These are phyloP conservation scores for Lepidothrix coronata DNA, from an alignment of 2,113 vertebrate genomes.

Conservation along the genomic window DNA sequence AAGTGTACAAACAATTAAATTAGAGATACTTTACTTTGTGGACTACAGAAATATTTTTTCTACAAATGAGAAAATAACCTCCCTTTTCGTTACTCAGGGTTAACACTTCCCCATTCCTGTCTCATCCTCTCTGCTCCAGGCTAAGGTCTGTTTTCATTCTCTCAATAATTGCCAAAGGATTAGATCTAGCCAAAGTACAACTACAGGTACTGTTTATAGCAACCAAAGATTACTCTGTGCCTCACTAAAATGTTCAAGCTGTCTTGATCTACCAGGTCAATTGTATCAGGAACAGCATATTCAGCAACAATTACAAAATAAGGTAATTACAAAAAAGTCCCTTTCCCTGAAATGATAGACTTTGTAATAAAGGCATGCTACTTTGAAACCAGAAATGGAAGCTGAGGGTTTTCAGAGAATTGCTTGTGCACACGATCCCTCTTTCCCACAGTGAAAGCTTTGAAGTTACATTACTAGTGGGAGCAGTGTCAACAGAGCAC, in stretches of 20 bases:
- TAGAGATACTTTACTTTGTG: not conserved
- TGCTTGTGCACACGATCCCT: not conserved
- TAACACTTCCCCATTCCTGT: not conserved
- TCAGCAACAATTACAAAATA: not conserved
- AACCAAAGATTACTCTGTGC: not conserved
- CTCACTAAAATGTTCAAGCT: not conserved
- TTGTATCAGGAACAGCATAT: not conserved
- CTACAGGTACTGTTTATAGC: not conserved
- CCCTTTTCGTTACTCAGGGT: not conserved
- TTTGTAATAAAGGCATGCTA: not conserved
- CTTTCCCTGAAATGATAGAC: not conserved
- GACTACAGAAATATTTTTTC: not conserved
- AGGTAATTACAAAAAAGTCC: not conserved
- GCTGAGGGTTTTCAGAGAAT: not conserved
- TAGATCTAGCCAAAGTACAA: not conserved
- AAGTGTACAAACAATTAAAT: not conserved
- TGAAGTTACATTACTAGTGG: rapidly evolving
- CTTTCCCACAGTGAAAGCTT: not conserved
- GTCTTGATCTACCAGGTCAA: not conserved
- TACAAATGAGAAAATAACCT: not conserved
- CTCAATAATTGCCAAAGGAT: not conserved
- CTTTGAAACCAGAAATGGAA: not conserved
- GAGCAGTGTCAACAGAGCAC: not conserved
- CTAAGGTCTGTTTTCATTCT: not conserved
- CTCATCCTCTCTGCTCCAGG: not conserved